Evolutionary conservation across 2,113 vertebrate species (phyloP).

Genomic region (Paratilapia polleni): DNA sequence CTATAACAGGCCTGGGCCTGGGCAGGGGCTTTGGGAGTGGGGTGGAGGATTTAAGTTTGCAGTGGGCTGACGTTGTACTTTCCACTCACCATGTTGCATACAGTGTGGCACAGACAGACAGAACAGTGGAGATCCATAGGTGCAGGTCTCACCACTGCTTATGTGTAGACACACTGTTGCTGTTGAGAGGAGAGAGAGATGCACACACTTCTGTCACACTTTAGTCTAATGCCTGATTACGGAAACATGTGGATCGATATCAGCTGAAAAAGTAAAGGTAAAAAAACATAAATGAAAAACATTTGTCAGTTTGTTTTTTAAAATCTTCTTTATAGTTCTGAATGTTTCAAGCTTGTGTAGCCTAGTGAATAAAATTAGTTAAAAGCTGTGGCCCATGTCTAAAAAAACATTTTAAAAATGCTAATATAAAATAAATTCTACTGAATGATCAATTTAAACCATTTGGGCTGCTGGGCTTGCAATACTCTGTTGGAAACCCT

Average conservation of each 20-base stretch:
- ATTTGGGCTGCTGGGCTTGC: no score
- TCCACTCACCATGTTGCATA: neutral
- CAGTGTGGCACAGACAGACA: neutral
- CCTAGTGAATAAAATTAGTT: no score
- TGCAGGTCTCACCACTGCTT: no score
- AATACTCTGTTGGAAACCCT: neutral
- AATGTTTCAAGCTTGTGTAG: neutral
- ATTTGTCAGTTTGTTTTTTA: neutral
- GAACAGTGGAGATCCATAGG: neutral
- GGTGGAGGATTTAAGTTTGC: neutral
- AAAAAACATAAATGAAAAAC: neutral
- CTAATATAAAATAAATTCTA: no score
- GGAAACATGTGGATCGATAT: neutral
- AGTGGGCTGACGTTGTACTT: neutral
- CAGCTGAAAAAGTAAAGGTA: neutral
- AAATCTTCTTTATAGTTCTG: neutral
- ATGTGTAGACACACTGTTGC: no score
- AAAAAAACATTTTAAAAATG: no score
- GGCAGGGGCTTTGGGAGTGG: neutral
- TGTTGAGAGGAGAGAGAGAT: no score
- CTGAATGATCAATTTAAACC: no score
- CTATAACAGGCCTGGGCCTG: neutral
- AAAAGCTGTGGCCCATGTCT: no score
- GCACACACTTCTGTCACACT: rapidly evolving
- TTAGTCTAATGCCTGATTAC: neutral